Evolutionary conservation across 2,113 vertebrate genomes (phyloP).

Genomic region (Rostratula benghalensis): DNA sequence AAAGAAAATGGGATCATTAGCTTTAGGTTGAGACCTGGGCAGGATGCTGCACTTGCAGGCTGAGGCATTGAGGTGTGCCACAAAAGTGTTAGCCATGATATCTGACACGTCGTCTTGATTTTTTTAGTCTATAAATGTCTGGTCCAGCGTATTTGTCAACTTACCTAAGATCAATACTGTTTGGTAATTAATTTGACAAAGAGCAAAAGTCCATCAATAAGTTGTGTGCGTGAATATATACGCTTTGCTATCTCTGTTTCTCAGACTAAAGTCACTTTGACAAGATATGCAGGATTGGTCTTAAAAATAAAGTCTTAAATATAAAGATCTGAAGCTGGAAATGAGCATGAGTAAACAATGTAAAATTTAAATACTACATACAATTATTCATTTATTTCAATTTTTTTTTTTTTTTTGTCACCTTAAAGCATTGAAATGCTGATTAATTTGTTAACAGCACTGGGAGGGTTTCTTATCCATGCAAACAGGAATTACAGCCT

Average conservation of each 20-base stretch:
- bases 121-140: neutral
- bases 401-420: neutral
- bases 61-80: neutral
- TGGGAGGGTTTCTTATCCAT: neutral
- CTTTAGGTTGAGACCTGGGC: neutral
- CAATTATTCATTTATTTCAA: neutral
- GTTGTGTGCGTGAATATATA: neutral
- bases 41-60: neutral
- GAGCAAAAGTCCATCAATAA: neutral
- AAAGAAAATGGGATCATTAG: neutral
- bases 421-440: neutral
- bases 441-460: neutral
- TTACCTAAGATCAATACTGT: neutral
- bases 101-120: neutral
- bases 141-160: neutral
- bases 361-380: neutral
- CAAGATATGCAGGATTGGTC: neutral
- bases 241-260: neutral
- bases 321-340: neutral
- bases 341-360: neutral
- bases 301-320: neutral
- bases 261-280: neutral
- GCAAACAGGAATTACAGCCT: neutral
- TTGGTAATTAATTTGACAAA: neutral
- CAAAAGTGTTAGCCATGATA: neutral